These are phyloP conservation scores for Chaetodon trifascialis DNA, from an alignment of 2,113 vertebrate genomes.

Conservation along the genomic window DNA sequence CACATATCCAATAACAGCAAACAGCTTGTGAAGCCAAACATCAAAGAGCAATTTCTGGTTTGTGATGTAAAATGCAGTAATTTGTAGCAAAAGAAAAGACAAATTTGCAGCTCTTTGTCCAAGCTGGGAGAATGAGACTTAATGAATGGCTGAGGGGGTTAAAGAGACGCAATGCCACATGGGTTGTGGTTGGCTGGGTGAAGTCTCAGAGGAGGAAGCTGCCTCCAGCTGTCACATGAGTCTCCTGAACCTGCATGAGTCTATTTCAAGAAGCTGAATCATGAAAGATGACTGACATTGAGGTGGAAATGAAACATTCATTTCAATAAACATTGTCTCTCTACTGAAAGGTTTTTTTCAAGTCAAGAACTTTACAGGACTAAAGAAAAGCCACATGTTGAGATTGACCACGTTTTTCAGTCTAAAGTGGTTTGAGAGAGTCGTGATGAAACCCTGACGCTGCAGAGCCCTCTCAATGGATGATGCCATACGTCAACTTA, in stretches of 20 bases:
- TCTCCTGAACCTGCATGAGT: constrained; percentile 7
- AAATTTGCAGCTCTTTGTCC: constrained; percentile 34
- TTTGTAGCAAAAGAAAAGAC: constrained; percentile 10
- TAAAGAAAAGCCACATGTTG: not conserved
- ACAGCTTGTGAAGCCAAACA: too few relatives aligned
- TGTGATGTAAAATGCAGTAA: not conserved
- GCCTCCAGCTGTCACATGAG: constrained; percentile 32
- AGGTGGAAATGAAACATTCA: not conserved
- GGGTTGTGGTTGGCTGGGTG: constrained; percentile 51
- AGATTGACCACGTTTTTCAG: not conserved
- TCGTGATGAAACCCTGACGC: not conserved
- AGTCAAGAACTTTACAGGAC: constrained; percentile 1
- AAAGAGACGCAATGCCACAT: constrained; percentile 46
- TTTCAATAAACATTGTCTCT: not conserved
- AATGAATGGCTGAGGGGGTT: constrained; percentile 45
- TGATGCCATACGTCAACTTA: not conserved
- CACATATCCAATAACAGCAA: not conserved
- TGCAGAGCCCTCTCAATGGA: not conserved
- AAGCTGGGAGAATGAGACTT: not conserved
- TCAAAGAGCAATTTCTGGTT: not conserved
- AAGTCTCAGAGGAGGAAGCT: constrained; percentile 44
- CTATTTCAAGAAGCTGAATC: constrained; percentile 13
- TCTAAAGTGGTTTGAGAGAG: not conserved
- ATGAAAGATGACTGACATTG: constrained; percentile 23
- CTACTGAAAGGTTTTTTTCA: not conserved